Percentiles rank a stretch among this genome's conserved stretches.
Evolutionary conservation across 2,888 invertebrate genomes (phyloP).

Genomic region (Drosophila stalkeri): DNA sequence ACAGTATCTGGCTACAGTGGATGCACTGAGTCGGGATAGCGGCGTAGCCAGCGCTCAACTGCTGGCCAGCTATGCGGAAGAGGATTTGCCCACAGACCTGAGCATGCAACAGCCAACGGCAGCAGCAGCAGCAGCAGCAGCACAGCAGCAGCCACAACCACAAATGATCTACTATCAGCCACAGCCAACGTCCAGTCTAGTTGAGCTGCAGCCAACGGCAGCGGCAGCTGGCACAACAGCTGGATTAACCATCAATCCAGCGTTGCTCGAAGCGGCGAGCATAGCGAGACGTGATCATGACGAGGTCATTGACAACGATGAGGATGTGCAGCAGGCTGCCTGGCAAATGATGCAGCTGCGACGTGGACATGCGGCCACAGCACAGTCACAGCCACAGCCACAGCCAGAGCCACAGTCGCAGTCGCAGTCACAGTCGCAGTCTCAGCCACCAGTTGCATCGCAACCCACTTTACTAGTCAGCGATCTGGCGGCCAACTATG

Average conservation of each 20-base stretch:
- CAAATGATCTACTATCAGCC: constrained; percentile 57
- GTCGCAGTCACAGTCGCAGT: constrained; percentile 3
- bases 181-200: constrained; percentile 28
- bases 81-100: constrained; percentile 82
- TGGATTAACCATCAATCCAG: constrained; percentile 84
- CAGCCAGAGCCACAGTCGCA: not conserved
- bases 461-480: constrained; percentile 64
- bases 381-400: constrained; percentile 5
- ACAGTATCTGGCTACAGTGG: constrained; percentile 54
- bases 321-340: constrained; percentile 74
- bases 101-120: constrained; percentile 65
- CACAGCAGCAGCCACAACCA: constrained; percentile 36
- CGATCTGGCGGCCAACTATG: constrained; percentile 75
- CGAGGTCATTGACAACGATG: constrained; percentile 58
- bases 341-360: constrained; percentile 77
- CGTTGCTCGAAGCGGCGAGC: constrained; percentile 84
- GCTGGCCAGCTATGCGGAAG: constrained; percentile 51
- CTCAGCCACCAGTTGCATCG: constrained; percentile 5
- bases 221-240: constrained; percentile 5
- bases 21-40: constrained; percentile 82
- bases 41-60: constrained; percentile 80
- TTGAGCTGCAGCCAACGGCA: constrained; percentile 48
- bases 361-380: constrained; percentile 54
- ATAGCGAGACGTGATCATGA: constrained; percentile 79
- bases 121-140: constrained; percentile 13